phyloP scores from a whole-genome alignment of 2,888 invertebrate species.

The Lasioglossum villosulum region DNA sequence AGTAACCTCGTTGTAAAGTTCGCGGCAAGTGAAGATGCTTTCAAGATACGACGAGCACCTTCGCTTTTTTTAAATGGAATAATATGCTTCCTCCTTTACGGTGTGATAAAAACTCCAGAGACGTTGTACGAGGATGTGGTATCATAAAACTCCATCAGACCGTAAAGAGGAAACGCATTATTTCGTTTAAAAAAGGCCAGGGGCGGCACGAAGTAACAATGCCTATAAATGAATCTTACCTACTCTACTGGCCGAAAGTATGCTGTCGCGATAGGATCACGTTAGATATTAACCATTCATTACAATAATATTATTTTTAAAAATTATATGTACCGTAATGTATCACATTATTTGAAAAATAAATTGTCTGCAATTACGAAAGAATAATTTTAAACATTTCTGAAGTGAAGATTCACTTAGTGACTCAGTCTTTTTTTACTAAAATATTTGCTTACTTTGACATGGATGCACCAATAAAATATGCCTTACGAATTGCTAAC shows the following conservation, averaged over 20 bases:
- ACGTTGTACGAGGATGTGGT: slow-evolving; percentile 9
- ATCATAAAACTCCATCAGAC: slow-evolving; percentile 22
- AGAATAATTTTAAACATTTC: neutral
- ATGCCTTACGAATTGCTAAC: neutral
- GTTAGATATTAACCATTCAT: neutral
- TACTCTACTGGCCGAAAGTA: neutral
- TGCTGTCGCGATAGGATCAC: neutral
- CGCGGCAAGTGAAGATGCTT: slow-evolving; percentile 16
- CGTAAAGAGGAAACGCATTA: slow-evolving; percentile 11
- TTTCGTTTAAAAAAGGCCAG: neutral
- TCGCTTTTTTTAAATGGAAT: slow-evolving; percentile 22
- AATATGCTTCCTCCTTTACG: slow-evolving; percentile 28
- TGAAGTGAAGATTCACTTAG: neutral
- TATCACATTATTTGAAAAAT: too few relatives aligned
- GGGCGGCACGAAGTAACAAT: neutral
- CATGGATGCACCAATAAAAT: neutral
- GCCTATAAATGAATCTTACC: slow-evolving; percentile 17
- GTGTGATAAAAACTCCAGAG: slow-evolving; percentile 15
- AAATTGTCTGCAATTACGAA: neutral
- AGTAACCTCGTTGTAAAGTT: neutral
- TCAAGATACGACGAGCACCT: neutral
- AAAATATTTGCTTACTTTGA: neutral
- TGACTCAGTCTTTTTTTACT: neutral
- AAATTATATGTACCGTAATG: neutral
- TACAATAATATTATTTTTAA: too few relatives aligned